Evolutionary conservation across 1,140 invertebrate species (phyloP).

Genomic region (Pogonus chalceus): DNA sequence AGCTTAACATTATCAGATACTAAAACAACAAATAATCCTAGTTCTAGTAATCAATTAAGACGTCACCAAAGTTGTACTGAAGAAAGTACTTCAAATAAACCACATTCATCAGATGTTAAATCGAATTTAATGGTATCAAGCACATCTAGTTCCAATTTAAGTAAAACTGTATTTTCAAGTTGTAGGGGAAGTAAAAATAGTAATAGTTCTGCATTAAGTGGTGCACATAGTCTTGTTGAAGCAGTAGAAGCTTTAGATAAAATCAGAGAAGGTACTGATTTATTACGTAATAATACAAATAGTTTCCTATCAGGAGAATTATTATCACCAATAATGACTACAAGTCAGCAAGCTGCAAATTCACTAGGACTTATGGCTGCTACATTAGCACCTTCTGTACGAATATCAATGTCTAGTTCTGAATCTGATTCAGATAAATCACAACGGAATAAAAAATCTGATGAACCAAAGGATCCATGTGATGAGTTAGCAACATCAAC

Average conservation of each 20-base stretch:
- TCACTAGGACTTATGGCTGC: conserved; percentile 11
- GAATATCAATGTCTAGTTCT: conserved; percentile 26
- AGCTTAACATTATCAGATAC: conserved; percentile 55
- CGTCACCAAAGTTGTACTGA: conserved; percentile 29
- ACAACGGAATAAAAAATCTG: conserved; percentile 8
- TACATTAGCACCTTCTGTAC: conserved; percentile 13
- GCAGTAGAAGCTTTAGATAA: conserved; percentile 52
- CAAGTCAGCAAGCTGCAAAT: conserved; percentile 23
- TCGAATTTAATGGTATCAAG: conserved; percentile 16
- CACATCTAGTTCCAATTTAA: conserved; percentile 24
- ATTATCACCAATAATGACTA: conserved; percentile 23
- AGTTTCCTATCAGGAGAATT: conserved; percentile 61
- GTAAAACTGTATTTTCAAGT: conserved; percentile 18
- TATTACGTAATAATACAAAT: conserved; percentile 67
- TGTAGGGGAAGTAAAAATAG: conserved; percentile 17
- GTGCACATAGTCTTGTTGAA: conserved; percentile 37
- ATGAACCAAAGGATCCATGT: conserved; percentile 11
- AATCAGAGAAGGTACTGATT: conserved; percentile 52
- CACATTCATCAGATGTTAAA: conserved; percentile 19
- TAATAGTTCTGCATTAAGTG: conserved; percentile 22
- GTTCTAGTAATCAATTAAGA: conserved; percentile 15
- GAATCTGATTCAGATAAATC: conserved; percentile 18
- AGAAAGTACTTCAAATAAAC: conserved; percentile 14
- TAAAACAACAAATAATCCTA: conserved; percentile 24
- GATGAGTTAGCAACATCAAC: conserved; percentile 23